Percentiles rank a stretch among this genome's conserved stretches.
These are phyloP conservation scores for Pteronura brasiliensis DNA, from an alignment of 2,113 vertebrate genomes.

Conservation along the genomic window DNA sequence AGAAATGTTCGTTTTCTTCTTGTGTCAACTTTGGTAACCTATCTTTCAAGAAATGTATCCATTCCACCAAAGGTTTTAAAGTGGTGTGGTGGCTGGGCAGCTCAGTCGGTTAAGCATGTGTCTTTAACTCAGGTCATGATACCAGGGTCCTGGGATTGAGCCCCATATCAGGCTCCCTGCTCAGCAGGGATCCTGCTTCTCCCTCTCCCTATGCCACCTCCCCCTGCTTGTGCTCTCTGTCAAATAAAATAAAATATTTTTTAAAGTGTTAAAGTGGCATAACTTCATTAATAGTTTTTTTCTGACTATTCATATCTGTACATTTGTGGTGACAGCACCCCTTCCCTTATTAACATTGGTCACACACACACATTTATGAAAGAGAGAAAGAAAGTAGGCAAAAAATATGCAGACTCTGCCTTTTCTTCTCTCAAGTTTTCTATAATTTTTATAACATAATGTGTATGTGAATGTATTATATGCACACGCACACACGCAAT, in stretches of 20 bases:
- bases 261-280: neutral
- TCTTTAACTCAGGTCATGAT: too few species aligned
- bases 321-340: rapidly evolving
- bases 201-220: too few species aligned
- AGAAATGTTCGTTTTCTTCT: neutral
- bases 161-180: too few species aligned
- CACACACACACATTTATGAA: neutral
- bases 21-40: rapidly evolving
- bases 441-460: neutral
- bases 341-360: neutral
- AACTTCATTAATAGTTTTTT: neutral
- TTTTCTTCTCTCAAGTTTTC: neutral
- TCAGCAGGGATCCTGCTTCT: too few species aligned
- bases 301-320: neutral
- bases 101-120: too few species aligned
- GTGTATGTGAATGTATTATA: neutral
- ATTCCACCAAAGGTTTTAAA: neutral
- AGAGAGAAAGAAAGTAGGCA: neutral
- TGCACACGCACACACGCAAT: neutral
- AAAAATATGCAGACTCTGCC: neutral
- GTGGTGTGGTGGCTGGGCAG: neutral
- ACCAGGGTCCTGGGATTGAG: too few species aligned
- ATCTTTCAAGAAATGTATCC: neutral
- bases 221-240: too few species aligned
- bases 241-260: too few species aligned